Evolutionary conservation across 2,888 invertebrate species (phyloP).

Genomic region (Sycophila texana): DNA sequence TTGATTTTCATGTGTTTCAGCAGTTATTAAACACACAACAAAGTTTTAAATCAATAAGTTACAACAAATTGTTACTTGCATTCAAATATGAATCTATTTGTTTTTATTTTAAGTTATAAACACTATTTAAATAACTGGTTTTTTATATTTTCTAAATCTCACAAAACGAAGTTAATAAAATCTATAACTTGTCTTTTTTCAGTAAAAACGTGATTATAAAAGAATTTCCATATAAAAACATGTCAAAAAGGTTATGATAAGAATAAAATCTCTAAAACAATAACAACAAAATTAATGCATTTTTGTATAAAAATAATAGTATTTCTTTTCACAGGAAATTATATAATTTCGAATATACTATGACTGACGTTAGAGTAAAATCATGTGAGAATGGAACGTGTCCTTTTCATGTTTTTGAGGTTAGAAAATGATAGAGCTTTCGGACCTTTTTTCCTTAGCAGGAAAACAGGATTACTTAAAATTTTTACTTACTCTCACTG

Average conservation of each 20-base stretch:
- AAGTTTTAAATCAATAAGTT: no score
- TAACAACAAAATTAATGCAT: not conserved
- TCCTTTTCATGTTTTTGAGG: constrained; percentile 47
- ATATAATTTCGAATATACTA: constrained; percentile 52
- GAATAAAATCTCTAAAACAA: not conserved
- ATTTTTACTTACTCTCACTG: constrained; percentile 61
- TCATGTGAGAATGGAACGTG: constrained; percentile 19
- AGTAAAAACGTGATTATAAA: constrained; percentile 32
- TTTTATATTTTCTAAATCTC: no score
- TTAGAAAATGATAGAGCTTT: constrained; percentile 49
- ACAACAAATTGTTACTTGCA: no score
- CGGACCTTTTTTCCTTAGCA: not conserved
- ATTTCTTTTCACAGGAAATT: constrained; percentile 34
- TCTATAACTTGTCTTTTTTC: constrained; percentile 4
- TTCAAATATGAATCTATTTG: no score
- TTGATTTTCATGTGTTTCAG: constrained; percentile 12
- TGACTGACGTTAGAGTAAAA: constrained; percentile 45
- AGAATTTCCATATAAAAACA: not conserved
- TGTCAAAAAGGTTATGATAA: constrained; percentile 24
- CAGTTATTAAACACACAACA: not conserved
- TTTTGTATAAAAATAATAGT: not conserved
- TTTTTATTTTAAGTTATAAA: no score
- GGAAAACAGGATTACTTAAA: constrained; percentile 3
- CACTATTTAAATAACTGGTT: no score
- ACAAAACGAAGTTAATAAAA: not conserved